These are phyloP conservation scores for Morus bassanus DNA, from an alignment of 2,797 vertebrate genomes.

Conservation along the genomic window DNA sequence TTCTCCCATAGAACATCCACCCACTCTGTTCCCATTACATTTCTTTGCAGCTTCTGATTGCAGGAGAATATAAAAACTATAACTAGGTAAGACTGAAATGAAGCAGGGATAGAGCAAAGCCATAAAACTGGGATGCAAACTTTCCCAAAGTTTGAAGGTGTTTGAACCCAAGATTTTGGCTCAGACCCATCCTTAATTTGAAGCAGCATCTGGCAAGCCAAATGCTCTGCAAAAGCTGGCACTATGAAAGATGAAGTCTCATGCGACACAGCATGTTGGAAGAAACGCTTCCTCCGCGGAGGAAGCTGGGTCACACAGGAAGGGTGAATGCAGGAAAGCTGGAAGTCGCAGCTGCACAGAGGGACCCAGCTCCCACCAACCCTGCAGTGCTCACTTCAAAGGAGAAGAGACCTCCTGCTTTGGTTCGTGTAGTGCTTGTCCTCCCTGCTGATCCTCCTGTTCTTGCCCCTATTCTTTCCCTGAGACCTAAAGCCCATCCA, in stretches of 20 bases:
- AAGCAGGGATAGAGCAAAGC: slow-evolving; percentile 37
- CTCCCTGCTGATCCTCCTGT: background rate
- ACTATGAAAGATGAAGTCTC: slow-evolving; percentile 1
- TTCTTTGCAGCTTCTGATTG: slow-evolving; percentile 51
- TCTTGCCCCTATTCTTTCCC: background rate
- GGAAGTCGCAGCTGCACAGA: background rate
- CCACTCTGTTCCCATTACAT: slow-evolving; percentile 12
- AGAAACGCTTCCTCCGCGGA: background rate
- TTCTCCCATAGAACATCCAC: slow-evolving; percentile 57
- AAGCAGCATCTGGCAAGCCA: slow-evolving; percentile 60
- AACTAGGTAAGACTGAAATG: slow-evolving; percentile 67
- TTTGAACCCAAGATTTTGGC: slow-evolving; percentile 60
- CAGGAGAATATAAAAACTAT: slow-evolving; percentile 50
- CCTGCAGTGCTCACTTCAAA: background rate
- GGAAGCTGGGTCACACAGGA: background rate
- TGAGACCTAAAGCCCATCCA: background rate
- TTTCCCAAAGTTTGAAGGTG: slow-evolving; percentile 58
- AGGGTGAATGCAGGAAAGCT: background rate
- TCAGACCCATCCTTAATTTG: slow-evolving; percentile 35
- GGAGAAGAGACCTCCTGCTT: background rate
- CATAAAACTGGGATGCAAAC: slow-evolving; percentile 28
- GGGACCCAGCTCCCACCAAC: background rate
- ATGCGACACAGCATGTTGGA: background rate
- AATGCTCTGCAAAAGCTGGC: slow-evolving; percentile 37
- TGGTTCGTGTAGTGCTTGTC: background rate